Base-by-base conservation (phyloP, 2,113 vertebrate species). In the Phyllostomus hastatus region DNA sequence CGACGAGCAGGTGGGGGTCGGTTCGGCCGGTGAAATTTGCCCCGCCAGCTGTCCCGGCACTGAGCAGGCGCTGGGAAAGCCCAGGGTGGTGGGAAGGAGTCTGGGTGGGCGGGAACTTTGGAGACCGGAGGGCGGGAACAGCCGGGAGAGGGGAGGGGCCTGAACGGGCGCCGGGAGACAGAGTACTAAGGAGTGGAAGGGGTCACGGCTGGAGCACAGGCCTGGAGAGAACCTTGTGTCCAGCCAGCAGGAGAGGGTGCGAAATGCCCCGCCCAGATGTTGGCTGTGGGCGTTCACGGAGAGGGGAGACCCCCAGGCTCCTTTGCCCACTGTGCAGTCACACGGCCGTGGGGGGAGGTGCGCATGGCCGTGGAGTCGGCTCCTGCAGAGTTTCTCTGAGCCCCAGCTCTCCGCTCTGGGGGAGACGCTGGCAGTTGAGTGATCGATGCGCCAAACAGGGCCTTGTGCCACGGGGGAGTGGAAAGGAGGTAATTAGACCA, bases 401-500 rank as follows among this genome's bases (percentile, higher is more conserved):
- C 79, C 0, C 35, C 6, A 6, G 28, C 83, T 50, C 38, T 52
- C 67, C 10, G 10, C 57, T 78, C 50, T 0, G 0, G 10, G 79
- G 26, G 33, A 83, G 75, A 86, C n/a, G 66, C 57, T 6, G 11
- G 82, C 4, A 24, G 52, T 10, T 26, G 83, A 86, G 57, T 52
- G 80, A 95, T 90, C 94, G 59, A 76, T 95, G 94, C 90, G 90
- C 83, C 59, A 43, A 24, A n/a, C 70, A 70, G 92, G 94, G 90
- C 88, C 92, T 15, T 2, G 88, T 28, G 92, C 76, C 41, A 1
- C 61, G 1, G 2, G 59, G 66, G 90, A 93, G 48, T 35, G 64
- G 35, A 26, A 48, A 66, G 94, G 84, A 84, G 94, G 88, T 54
- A 94, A 97, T 97, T 96, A 95, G 91, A 75, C 81, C 86, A 79